Evolutionary conservation across 1,140 invertebrate species (phyloP).

Genomic region (Drosophila carrolli): DNA sequence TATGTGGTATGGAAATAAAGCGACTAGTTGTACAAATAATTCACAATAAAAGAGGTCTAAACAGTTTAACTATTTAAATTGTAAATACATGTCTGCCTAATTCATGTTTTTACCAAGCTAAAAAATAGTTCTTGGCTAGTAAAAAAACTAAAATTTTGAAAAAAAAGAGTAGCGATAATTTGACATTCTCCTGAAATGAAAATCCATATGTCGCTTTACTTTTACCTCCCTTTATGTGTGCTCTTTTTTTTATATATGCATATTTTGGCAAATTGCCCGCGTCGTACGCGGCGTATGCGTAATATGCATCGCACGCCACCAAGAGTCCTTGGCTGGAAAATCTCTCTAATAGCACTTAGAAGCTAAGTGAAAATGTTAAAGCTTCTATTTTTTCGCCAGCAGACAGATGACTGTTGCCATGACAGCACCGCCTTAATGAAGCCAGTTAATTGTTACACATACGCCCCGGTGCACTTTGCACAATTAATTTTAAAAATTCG

Average conservation of each 20-base stretch:
- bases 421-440: constrained; percentile 58
- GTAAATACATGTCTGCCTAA: too few species aligned
- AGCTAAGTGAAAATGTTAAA: constrained; percentile 35
- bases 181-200: too few species aligned
- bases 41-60: background rate
- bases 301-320: constrained; percentile 40
- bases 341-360: constrained; percentile 46
- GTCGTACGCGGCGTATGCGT: constrained; percentile 47
- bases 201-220: background rate
- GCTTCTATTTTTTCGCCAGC: background rate
- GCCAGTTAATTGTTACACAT: constrained; percentile 68
- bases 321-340: constrained; percentile 41
- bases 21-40: background rate
- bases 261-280: constrained; percentile 36
- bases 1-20: background rate
- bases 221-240: constrained; percentile 4
- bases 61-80: background rate
- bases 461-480: constrained; percentile 61
- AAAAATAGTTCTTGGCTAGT: background rate
- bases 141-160: background rate
- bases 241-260: constrained; percentile 19
- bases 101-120: background rate
- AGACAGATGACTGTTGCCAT: constrained; percentile 22
- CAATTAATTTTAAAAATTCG: constrained; percentile 51
- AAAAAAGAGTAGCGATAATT: constrained; percentile 6